A percentile compares a stretch with the other conserved stretches of the same genome.
phyloP scores from a whole-genome alignment of 1,140 invertebrate genomes.

The Pinna nobilis region DNA sequence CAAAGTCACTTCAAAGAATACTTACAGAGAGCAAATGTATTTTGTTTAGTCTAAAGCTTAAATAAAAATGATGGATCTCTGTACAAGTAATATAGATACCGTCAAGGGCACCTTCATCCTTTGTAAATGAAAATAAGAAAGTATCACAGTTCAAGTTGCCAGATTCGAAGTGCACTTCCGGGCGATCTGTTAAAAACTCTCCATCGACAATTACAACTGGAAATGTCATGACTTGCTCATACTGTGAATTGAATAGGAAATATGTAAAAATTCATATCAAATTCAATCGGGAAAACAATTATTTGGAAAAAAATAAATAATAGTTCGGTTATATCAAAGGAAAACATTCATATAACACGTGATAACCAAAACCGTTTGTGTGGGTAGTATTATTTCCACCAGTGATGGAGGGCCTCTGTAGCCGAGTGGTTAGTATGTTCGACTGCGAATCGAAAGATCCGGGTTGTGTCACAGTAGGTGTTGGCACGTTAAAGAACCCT shows the following conservation, averaged over 20 bases:
- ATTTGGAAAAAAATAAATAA: too few species aligned
- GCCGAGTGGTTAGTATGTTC: too few species aligned
- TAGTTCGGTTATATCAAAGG: too few species aligned
- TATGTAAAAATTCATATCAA: background rate
- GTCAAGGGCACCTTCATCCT: constrained; percentile 48
- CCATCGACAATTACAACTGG: constrained; percentile 39
- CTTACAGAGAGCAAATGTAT: background rate
- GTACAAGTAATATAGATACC: constrained; percentile 21
- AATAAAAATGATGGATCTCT: background rate
- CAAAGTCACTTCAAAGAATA: background rate
- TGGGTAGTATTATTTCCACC: too few species aligned
- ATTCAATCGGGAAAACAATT: too few species aligned
- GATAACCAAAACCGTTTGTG: too few species aligned
- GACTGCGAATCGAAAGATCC: too few species aligned
- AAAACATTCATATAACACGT: background rate
- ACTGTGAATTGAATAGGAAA: constrained; percentile 1
- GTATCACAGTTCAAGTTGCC: constrained; percentile 40
- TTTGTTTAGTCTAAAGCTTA: background rate
- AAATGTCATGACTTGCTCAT: constrained; percentile 5
- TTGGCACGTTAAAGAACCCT: too few species aligned
- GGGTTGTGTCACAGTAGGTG: too few species aligned
- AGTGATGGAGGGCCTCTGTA: too few species aligned
- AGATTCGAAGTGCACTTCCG: constrained; percentile 26
- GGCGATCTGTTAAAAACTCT: constrained; percentile 32
- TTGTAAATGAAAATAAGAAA: constrained; percentile 49